Evolutionary conservation across 2,888 invertebrate genomes (phyloP).

Genomic region (Himalopsyche japonica): DNA sequence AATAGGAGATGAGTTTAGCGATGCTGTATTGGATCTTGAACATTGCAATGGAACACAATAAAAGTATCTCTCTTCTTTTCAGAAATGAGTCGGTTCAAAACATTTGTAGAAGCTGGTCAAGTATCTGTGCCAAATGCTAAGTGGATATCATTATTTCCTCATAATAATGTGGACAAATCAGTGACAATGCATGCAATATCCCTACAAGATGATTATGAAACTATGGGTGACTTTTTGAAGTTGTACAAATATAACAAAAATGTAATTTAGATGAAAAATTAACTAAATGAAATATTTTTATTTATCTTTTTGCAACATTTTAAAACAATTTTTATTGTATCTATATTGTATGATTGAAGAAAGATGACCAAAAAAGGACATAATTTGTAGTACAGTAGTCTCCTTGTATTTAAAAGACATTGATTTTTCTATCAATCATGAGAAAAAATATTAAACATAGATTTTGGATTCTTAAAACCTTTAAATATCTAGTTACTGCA

Average conservation of each 20-base stretch:
- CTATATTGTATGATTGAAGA: not conserved
- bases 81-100: constrained; percentile 51
- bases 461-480: no score
- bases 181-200: constrained; percentile 49
- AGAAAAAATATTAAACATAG: no score
- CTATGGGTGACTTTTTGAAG: constrained; percentile 42
- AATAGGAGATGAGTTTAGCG: no score
- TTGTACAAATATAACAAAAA: constrained; percentile 42
- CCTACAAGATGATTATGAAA: constrained; percentile 43
- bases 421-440: no score
- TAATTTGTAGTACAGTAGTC: no score
- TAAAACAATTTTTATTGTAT: no score
- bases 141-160: constrained; percentile 53
- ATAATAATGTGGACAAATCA: constrained; percentile 42
- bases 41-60: no score
- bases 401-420: no score
- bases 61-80: constrained; percentile 39
- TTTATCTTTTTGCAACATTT: not conserved
- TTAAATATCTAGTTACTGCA: no score
- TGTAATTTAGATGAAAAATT: constrained; percentile 8
- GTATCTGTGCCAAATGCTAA: constrained; percentile 50
- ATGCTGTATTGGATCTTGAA: no score
- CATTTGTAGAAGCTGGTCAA: constrained; percentile 48
- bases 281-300: not conserved
- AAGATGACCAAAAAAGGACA: no score